Base-by-base conservation (phyloP, 2,888 invertebrate genomes). In the Drosophila kokeensis region DNA sequence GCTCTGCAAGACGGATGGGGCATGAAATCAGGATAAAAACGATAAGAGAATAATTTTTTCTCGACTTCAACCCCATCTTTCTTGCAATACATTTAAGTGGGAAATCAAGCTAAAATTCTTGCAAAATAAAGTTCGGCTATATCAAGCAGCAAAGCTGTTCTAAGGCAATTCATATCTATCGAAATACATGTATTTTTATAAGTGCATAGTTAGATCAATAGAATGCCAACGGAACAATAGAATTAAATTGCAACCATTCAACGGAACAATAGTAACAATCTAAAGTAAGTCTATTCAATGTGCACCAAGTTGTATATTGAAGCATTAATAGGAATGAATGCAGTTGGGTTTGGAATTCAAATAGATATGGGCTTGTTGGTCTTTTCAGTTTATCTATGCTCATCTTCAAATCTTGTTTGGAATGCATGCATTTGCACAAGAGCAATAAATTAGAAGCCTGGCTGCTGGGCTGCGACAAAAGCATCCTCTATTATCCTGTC, bases 401-500 rank as follows among this genome's bases (percentile, higher is more conserved):
- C 76, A 68, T 68, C 79, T 71, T 64, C 36, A 65, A 78, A 75
- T 79, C 75, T 65, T 65, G 54, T 78, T 78, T 49, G 54, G 65
- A 79, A 69, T 69, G 62, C 61, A 57, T 69, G 64, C 67, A 76
- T 67, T 66, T 71, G 72, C 72, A 55, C 67, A 60, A 21, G 21
- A 62, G 59, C 69, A 48, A 74, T 74, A 74, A 74, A 74, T 74
- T 73, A 74, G 55, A 52, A 29, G 53, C 57, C 53, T 58, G 24
- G 24, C 36, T 29, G 36, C 54, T 27, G 36, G 52, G 60, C 64
- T 69, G 76, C 69, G 76, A 82, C 82, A 76, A 76, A 81, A 65
- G 73, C 76, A 76, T 82, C 79, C 82, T 82, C 79, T 81, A 81
- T 79, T 82, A 82, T 81, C 82, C 81, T 79, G 81, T 81, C 81